Evolutionary conservation across 2,888 invertebrate genomes (phyloP).

Genomic region (Rugalucina vietnamica): DNA sequence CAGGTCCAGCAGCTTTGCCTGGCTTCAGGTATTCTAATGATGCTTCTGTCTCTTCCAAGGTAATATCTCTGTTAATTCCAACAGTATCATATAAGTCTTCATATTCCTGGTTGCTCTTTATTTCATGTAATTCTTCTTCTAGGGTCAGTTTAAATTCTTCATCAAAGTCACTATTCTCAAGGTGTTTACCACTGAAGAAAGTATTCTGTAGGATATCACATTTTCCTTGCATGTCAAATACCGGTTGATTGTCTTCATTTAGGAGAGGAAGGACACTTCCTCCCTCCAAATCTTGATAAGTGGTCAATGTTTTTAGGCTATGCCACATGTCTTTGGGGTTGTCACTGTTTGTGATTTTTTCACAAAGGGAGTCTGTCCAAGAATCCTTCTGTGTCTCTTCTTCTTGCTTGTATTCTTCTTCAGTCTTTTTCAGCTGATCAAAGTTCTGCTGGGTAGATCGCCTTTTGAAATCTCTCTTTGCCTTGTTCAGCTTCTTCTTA

Average conservation of each 20-base stretch:
- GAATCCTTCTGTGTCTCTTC: neutral
- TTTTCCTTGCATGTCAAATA: no score
- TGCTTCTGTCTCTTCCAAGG: neutral
- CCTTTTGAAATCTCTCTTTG: neutral
- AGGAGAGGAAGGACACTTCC: neutral
- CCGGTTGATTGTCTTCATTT: neutral
- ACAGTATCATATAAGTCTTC: no score
- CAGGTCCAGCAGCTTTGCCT: slow-evolving; percentile 5
- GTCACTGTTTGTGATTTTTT: neutral
- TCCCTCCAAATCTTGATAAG: neutral
- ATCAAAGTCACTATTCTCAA: neutral
- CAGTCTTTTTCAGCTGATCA: neutral
- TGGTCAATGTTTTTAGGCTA: neutral
- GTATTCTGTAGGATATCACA: neutral
- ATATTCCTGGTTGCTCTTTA: neutral
- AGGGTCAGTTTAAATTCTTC: neutral
- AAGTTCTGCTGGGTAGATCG: neutral
- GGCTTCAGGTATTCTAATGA: neutral
- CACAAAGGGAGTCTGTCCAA: neutral
- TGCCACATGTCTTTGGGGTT: neutral
- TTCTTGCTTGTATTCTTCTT: neutral
- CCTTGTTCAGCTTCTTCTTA: neutral
- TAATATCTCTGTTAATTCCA: neutral
- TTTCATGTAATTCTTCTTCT: neutral
- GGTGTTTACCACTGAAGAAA: slow-evolving; percentile 3